These are phyloP conservation scores for Acanthisitta chloris DNA, from an alignment of 2,113 vertebrate species.

Conservation along the genomic window DNA sequence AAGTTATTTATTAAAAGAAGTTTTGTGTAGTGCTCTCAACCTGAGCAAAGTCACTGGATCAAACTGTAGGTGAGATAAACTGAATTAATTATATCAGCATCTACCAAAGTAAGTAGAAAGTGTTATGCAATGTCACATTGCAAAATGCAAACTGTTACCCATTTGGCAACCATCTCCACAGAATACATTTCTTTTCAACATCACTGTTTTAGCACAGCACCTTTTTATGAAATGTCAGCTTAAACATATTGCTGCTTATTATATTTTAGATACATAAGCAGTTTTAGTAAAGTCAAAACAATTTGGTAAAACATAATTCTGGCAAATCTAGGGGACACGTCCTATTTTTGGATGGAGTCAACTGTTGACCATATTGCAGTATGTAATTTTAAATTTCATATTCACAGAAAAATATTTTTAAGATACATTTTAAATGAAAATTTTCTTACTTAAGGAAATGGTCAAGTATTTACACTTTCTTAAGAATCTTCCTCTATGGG, in stretches of 20 bases:
- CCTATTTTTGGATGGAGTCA: background rate
- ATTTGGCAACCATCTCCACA: background rate
- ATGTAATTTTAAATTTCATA: background rate
- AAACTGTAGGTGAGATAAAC: background rate
- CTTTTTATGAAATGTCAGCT: background rate
- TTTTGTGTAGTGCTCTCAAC: background rate
- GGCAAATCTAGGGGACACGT: accelerated
- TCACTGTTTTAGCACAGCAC: background rate
- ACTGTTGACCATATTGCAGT: background rate
- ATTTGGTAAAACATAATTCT: background rate
- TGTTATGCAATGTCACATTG: background rate
- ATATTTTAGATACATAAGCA: background rate
- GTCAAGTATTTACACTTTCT: background rate
- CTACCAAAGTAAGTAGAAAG: background rate
- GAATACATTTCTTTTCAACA: background rate
- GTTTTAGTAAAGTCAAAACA: background rate
- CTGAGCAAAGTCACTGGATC: background rate
- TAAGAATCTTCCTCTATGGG: background rate
- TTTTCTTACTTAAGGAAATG: background rate
- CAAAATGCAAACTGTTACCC: background rate
- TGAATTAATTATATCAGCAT: background rate
- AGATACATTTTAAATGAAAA: background rate
- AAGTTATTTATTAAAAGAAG: background rate
- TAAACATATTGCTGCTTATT: background rate
- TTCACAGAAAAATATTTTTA: background rate